Conservation (phyloP, 1,140 invertebrate genomes). For the Drosophila nikananu region DNA sequence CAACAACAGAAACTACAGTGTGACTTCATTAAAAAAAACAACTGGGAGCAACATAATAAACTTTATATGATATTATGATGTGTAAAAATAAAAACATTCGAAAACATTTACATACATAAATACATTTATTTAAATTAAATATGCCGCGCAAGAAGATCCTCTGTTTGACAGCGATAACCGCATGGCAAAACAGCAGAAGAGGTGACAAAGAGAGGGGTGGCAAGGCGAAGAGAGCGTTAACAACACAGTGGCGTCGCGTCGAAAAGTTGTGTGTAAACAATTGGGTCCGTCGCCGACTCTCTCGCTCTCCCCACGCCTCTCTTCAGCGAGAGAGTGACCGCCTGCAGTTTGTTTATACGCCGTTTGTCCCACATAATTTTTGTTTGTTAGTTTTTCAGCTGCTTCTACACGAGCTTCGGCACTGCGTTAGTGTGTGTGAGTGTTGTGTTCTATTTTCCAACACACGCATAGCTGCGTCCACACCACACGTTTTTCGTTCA, state of each 20-base stretch:
- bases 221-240: constrained; percentile 19
- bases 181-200: constrained; percentile 34
- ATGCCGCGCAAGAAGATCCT: neutral
- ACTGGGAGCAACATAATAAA: neutral
- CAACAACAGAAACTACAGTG: constrained; percentile 22
- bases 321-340: constrained; percentile 19
- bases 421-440: constrained; percentile 35
- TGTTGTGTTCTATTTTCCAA: constrained; percentile 76
- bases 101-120: neutral
- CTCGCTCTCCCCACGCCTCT: constrained; percentile 13
- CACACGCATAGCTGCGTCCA: constrained; percentile 8
- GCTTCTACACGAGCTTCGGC: constrained; percentile 47
- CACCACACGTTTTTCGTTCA: constrained; percentile 30
- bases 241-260: constrained; percentile 61
- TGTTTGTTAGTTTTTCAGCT: constrained; percentile 80
- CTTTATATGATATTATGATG: neutral
- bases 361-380: constrained; percentile 77
- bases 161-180: constrained; percentile 34
- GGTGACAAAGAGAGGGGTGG: neutral
- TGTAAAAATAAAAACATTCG: too few relatives aligned
- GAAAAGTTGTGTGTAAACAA: constrained; percentile 63
- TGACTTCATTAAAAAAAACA: neutral
- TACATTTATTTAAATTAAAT: neutral
- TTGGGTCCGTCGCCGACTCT: constrained; percentile 38
- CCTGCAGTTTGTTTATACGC: constrained; percentile 53